Evolutionary conservation across 1,140 invertebrate species (phyloP), one percentile per base, ranked within the genome.

Genomic region (Zaprionus davidi): DNA sequence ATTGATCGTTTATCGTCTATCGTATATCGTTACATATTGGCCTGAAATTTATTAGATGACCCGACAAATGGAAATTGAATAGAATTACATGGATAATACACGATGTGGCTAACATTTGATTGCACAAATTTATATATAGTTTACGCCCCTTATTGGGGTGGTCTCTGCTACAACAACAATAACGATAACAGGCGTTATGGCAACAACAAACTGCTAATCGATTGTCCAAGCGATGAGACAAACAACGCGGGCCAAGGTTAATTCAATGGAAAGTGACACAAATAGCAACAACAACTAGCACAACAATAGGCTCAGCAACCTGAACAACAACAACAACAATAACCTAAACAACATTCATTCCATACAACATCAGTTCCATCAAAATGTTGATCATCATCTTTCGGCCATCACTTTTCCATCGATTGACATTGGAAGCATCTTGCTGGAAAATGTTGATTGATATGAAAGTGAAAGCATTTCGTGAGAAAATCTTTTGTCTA

Each of bases 191-290:
- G 13, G 1, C 41, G 36, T 38, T 17, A 46, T 46, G 15, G 41
- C 66, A 59, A 67, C 71, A 82, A 82, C 74, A 46, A 20, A 5
- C 71, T 70, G 72, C 68, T 78, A 69, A 71, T 51, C 71, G 71
- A 28, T 79, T 66, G 64, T 65, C 22, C 46, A 55, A 36, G 62
- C 56, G 46, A 17, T 24, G 60, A 22, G 51, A 58, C 67, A 76
- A 46, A 56, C 34, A 49, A 34, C 60, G 51, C 72, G 71, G 77
- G 75, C 82, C 76, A 78, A 78, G 76, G 76, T 71, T 53, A 69
- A 75, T 44, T 22, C 51, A 55, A 55, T 60, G 38, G 59, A 75
- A 71, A 51, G 53, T 70, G 38, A 63, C 67, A 64, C 38, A 49
- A 28, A 51, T 5, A 70, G 6, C 38, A 44, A 6, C 31, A 36